Evolutionary conservation across 2,888 invertebrate genomes (phyloP), one percentile per base, ranked within the genome.

Genomic region (Drosophila imparisetae): DNA sequence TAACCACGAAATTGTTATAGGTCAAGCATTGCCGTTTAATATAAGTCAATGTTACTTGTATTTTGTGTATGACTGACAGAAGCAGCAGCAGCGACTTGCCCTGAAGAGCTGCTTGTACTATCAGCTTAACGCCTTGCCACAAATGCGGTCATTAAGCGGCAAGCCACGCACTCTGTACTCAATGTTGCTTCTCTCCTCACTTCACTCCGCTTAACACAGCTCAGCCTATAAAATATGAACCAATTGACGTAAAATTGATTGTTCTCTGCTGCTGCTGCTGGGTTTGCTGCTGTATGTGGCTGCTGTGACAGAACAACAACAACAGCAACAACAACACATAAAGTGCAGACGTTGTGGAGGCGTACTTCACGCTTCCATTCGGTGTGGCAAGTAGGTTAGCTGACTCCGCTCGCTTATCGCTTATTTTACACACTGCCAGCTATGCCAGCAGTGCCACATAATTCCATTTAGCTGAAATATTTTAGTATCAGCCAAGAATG

Each of bases 171-270:
- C 63, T 42, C 34, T 40, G 36, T 40, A 52, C 29, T 48, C 38
- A 38, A 18, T 38, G 18, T 57, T 48, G 49, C 52, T n/a, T 53
- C 27, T 27, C 18, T 4, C 18, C 11, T 24, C 40, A 24, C 32
- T 27, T 7, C 13, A n/a, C 55, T 4, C 27, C 4, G 10, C 13
- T 5, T 7, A 32, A 48, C 29, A 42, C 66, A 55, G 66, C 72
- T 77, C 75, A 78, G 76, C 80, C 80, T 79, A 86, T 86, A 85
- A 85, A 90, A 83, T 82, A 84, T 83, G 83, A 89, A 80, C 73
- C 81, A 87, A 91, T 86, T 91, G 90, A 86, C 81, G 78, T 89
- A 75, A 86, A 87, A 90, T 91, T 91, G 91, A 90, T 90, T 89
- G 84, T 84, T 77, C 75, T 48, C 63, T 74, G 61, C 59, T 57